Base-by-base conservation (phyloP, 2,888 invertebrate species). In the Drosophila atripex region DNA sequence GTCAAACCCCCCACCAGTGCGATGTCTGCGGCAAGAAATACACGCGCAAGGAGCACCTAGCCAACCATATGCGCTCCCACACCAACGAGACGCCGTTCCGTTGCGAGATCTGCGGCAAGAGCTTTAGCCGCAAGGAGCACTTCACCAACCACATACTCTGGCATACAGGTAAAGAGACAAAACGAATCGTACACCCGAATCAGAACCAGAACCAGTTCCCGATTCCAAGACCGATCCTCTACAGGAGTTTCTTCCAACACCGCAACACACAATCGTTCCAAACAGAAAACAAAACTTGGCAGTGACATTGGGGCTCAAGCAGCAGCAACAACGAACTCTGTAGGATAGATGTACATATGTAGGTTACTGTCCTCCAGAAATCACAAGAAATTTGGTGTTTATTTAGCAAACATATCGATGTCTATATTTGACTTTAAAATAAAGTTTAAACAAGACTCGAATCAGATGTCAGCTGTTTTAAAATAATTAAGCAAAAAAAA, bases 111-210 rank as follows among this genome's bases (percentile, higher is more conserved):
- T 97, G 97, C 92, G 96, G 96, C 91, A 97, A 97, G 92, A 95
- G 96, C 78, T 97, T 97, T 92, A 96, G 96, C 70, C 93, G 96
- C 90, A 97, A 96, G 93, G 97, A 97, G 93, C 96, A 97, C 92
- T 96, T 96, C 93, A 96, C 95, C 94, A 96, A 96, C 93, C 96
- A 96, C 93, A 96, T 96, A 91, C 93, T 96, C 94, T 96, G 96
- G 96, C 96, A 96, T 91, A 96, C 96, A 88, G 95, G 94, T 94
- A 96, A 84, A 87, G 85, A 83, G 87, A 88, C 86, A 86, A 79
- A 78, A 87, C 64, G 70, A 86, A 85, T 54, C 59, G 50, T 53
- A 54, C 23, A 25, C 38, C 8, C 18, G 28, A 25, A 25, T 30
- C 45, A 23, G 1, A 7, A 25, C n/a, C 54, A n/a, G n/a, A n/a